Evolutionary conservation across 2,797 vertebrate species (phyloP).

Genomic region (Apogon hyalosoma): DNA sequence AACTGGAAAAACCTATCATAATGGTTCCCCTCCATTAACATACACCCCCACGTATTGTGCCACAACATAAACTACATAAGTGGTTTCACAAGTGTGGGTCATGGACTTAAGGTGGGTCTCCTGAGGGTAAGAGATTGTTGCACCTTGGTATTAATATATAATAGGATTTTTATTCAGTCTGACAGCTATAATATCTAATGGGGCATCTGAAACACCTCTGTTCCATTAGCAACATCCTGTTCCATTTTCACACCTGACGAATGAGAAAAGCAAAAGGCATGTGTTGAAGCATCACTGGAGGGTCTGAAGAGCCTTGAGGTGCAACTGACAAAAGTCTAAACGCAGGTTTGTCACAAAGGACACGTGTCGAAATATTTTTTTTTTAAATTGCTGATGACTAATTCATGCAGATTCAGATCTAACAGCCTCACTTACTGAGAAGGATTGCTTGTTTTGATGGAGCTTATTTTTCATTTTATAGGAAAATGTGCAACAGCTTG

Average conservation of each 20-base stretch:
- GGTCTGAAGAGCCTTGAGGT: background rate
- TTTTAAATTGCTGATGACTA: too few relatives aligned
- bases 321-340: background rate
- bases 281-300: background rate
- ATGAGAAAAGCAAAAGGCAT: slow-evolving; percentile 13
- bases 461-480: too few relatives aligned
- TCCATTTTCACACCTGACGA: slow-evolving; percentile 44
- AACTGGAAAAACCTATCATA: background rate
- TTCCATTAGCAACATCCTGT: slow-evolving; percentile 40
- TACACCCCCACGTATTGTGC: slow-evolving; percentile 1
- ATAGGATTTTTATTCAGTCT: slow-evolving; percentile 15
- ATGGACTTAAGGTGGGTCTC: slow-evolving; percentile 14
- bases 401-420: too few relatives aligned
- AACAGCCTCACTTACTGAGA: too few relatives aligned
- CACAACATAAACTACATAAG: slow-evolving; percentile 3
- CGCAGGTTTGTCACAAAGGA: background rate
- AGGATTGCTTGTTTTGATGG: too few relatives aligned
- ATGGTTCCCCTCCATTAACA: background rate
- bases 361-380: too few relatives aligned
- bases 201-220: slow-evolving; percentile 37
- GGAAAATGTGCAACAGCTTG: too few relatives aligned
- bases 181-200: slow-evolving; percentile 42
- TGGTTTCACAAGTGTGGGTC: slow-evolving; percentile 6
- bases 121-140: background rate
- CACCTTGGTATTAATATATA: slow-evolving; percentile 13